Base-by-base conservation (phyloP, 2,888 invertebrate genomes). In the Panzeria rudis region DNA sequence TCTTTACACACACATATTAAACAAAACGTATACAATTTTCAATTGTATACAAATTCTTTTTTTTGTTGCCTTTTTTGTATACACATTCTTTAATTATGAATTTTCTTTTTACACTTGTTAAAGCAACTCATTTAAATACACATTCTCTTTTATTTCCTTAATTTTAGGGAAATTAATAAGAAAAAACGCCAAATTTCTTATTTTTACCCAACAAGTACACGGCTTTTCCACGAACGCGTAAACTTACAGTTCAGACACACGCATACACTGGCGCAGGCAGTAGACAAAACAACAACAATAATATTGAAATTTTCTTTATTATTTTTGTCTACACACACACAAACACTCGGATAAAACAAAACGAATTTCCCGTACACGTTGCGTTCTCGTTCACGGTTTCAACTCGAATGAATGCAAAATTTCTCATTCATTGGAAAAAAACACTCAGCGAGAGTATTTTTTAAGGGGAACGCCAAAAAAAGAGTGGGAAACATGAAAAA, bases 331-430 rank as follows among this genome's bases (percentile, higher is more conserved):
- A 52, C 13, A 61, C 54, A 59, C 20, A 17, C 23, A 29, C 2
- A 38, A 17, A 20, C 20, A 44, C 62, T n/a, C 20, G 56, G 32
- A 69, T 23, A 13, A 52, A 66, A 66, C 13, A 15, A 71, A 62
- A 78, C 69, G 13, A 62, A 61, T 73, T 59, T 73, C 29, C 86
- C 86, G 83, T 17, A 41, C 20, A 69, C 78, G 72, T 38, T 75
- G 23, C 61, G 73, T 54, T 61, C 80, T 75, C 81, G 66, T 68
- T 41, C 73, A 86, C 85, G 81, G 75, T 66, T 86, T 78, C 52
- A 83, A 86, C 85, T 86, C 86, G 83, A 86, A 86, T 86, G 79
- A 86, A 72, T 72, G 83, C 66, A 75, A 66, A n/a, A 61, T 68
- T 20, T 75, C 78, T 54, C 50, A 20, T 61, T 52, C 11, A 17